Evolutionary conservation across 2,113 vertebrate species (phyloP).

Genomic region (Sus scrofa): T2T-Sscrofa CM000824.6:206229001-206229500

Average conservation of each 20-base stretch:
- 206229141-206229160: background rate
- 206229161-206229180: rapidly evolving
- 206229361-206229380: background rate
- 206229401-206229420: too few relatives aligned
- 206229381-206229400: too few relatives aligned
- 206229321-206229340: background rate
- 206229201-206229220: background rate
- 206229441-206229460: too few relatives aligned
- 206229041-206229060: background rate
- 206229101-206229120: background rate
- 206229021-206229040: background rate
- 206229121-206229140: background rate
- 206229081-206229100: background rate
- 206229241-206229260: background rate
- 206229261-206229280: background rate
- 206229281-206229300: background rate
- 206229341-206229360: background rate
- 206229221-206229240: background rate
- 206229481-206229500: too few relatives aligned
- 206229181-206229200: background rate
- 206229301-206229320: background rate
- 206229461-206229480: too few relatives aligned
- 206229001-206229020: background rate
- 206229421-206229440: too few relatives aligned
- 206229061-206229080: background rate